Evolutionary conservation across 2,113 vertebrate genomes (phyloP).

Genomic region (Nyctibius bracteatus): DNA sequence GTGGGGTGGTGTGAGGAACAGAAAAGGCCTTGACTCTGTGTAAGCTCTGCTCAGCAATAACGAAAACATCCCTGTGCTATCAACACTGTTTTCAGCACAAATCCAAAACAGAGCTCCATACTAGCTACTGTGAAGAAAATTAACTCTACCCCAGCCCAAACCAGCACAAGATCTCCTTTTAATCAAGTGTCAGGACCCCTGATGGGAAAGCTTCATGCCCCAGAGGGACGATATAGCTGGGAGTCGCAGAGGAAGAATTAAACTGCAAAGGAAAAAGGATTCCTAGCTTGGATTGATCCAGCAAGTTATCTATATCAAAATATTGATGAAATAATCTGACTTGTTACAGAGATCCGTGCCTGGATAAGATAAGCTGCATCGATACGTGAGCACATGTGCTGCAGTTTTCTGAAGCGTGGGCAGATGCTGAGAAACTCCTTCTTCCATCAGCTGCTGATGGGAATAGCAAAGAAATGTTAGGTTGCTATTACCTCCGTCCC

Average conservation of each 20-base stretch:
- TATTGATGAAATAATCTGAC: background rate
- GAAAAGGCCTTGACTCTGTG: too few relatives aligned
- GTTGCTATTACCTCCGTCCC: background rate
- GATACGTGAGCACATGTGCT: background rate
- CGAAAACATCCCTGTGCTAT: too few relatives aligned
- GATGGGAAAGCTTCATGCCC: background rate
- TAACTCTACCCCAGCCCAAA: too few relatives aligned
- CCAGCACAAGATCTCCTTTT: too few relatives aligned
- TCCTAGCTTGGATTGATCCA: background rate
- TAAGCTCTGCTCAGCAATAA: too few relatives aligned
- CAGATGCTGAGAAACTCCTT: background rate
- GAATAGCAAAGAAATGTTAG: background rate
- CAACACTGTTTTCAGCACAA: too few relatives aligned
- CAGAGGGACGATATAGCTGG: background rate
- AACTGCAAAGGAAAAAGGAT: background rate
- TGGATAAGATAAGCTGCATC: background rate
- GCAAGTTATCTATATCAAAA: background rate
- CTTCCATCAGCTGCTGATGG: background rate
- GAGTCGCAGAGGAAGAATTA: background rate
- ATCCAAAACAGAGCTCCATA: too few relatives aligned
- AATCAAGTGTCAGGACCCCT: background rate
- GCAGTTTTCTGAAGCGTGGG: background rate
- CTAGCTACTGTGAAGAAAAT: too few relatives aligned
- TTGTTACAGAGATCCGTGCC: background rate
- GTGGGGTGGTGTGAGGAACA: too few relatives aligned